Base-by-base conservation (phyloP, 2,888 invertebrate species). In the Spicauda simplicius region DNA sequence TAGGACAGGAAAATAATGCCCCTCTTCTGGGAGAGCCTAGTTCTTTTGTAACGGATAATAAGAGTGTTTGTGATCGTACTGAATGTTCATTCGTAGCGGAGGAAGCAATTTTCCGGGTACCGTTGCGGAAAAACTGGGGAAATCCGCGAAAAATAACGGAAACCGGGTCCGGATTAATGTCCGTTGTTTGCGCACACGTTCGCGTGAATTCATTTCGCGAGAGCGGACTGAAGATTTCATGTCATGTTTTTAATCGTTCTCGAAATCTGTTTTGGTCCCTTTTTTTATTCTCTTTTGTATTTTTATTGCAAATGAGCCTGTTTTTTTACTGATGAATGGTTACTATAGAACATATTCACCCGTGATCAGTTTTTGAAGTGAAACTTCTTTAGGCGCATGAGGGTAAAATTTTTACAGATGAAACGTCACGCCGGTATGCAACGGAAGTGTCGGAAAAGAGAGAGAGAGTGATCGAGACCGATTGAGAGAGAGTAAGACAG, bases 1-100 rank as follows among this genome's bases (percentile, higher is more conserved):
- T 65, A 52, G 53, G 58, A 11, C 58, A 53, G 58, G 58, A 41
- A 53, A 64, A 50, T 41, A 33, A 65, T 58, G 58, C 18, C 64
- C 45, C 58, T 20, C 58, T 65, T 53, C 52, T 58, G 37, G 16
- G 12, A 45, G 57, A 50, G 52, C 37, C 52, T 18, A 53, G 64
- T 41, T 58, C 55, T 64, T 64, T 64, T 52, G 57, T 58, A 33
- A 6, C 50, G 37, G 8, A 56, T 56, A 56, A 56, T 63, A 61
- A 61, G 53, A 61, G 62, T 55, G 50, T 57, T 57, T 57, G 64
- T 58, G 53, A 37, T 55, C 50, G 25, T 6, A 50, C 56, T 12
- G 41, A 52, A 57, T 20, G 33, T 52, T 53, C 61, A n/a, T 59
- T 45, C 53, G 16, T 18, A 25, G 41, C 16, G 57, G 25, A 52